Evolutionary conservation across 2,113 vertebrate species (phyloP), one percentile per base, ranked within the genome.

Genomic region (Speoplatyrhinus poulsoni): DNA sequence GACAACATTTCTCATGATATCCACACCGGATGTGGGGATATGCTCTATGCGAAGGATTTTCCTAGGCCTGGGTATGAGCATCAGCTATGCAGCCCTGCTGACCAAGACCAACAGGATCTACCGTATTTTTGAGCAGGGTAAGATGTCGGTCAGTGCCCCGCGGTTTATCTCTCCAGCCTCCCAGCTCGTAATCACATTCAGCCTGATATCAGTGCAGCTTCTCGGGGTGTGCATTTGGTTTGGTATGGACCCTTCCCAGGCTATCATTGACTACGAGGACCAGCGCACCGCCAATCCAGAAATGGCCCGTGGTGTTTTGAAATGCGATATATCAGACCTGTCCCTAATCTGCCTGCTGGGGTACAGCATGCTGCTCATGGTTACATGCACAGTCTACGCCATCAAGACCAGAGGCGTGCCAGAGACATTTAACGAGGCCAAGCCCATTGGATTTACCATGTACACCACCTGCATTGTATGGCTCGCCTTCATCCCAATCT

Each of bases 101-200:
- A 98, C 96, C 87, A 98, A 98, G 92, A 98, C 96, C 74, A 98
- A 98, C 88, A 94, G 96, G 73, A 98, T 98, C 87, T 98, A 98
- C 90, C 95, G 96, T 83, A 98, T 98, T 92, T 98, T 98, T 3
- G 96, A 98, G 90, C 96, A 98, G 89, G 96, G 96, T 85, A 98
- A 98, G 85, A 94, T 95, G 88, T 97, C 95, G 0, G 96, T 98
- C 73, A 96, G 95, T 0, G 94, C 94, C 8, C 96, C 96, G 0
- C 92, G 95, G 17, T 96, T 98, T 81, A 98, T 98, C 91, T 98
- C 96, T 84, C 96, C 96, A 0, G 96, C 96, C 19, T 98, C 96
- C 1, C 96, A 98, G 92, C 89, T 98, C 62, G 95, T 95, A 81
- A 96, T 98, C 90, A 95, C 96, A 66, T 98, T 97, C 89, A 97